phyloP scores from a whole-genome alignment of 2,888 invertebrate genomes.

The Vanessa cardui region DNA sequence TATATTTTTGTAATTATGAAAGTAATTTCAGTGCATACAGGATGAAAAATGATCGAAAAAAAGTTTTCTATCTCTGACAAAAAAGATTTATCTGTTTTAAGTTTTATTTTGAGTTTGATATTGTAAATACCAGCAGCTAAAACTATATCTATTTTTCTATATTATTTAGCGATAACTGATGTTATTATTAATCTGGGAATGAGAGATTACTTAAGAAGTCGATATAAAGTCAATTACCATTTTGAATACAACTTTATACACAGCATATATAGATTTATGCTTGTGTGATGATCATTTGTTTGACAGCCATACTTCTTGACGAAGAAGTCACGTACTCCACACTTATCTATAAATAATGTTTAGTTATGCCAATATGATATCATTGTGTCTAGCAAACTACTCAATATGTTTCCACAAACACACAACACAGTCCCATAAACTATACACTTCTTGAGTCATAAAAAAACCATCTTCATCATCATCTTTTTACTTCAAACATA shows the following conservation, averaged over 20 bases:
- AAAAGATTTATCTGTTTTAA: slow-evolving; percentile 1
- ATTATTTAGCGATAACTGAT: neutral
- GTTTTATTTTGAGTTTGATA: neutral
- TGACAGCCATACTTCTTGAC: slow-evolving; percentile 47
- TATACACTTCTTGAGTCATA: too few relatives aligned
- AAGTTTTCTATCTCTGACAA: neutral
- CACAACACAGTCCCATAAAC: too few relatives aligned
- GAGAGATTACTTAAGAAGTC: neutral
- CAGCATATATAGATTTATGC: neutral
- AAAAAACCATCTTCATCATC: too few relatives aligned
- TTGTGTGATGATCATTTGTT: slow-evolving; percentile 28
- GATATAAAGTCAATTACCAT: neutral
- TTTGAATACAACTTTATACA: neutral
- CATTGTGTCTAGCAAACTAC: slow-evolving; percentile 25
- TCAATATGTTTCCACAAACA: neutral
- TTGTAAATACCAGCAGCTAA: slow-evolving; percentile 7
- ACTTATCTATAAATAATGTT: slow-evolving; percentile 29
- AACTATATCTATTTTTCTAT: slow-evolving; percentile 12
- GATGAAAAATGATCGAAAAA: slow-evolving; percentile 7
- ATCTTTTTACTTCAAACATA: too few relatives aligned
- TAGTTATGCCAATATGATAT: slow-evolving; percentile 30
- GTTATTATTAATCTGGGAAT: neutral
- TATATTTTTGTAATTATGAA: slow-evolving; percentile 50
- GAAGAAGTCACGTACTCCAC: slow-evolving; percentile 59
- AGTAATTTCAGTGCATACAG: slow-evolving; percentile 19